These are phyloP conservation scores for Tachina fera DNA, from an alignment of 2,888 invertebrate species.

Conservation along the genomic window DNA sequence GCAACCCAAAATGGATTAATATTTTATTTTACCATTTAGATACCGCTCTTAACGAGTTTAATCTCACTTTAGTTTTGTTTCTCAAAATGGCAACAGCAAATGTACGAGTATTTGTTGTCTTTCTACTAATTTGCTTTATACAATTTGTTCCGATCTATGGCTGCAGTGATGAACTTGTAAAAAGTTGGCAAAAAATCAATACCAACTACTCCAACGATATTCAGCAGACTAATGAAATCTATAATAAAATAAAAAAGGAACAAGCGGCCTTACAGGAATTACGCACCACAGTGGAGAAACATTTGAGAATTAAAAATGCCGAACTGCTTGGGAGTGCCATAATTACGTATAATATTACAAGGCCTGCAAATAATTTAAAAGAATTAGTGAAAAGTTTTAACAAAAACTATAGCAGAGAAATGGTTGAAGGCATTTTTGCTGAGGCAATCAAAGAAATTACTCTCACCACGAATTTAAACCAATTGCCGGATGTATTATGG, in stretches of 20 bases:
- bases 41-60: background rate
- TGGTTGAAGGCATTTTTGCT: conserved; percentile 39
- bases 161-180: background rate
- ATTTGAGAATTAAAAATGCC: conserved; percentile 47
- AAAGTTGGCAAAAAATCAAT: conserved; percentile 30
- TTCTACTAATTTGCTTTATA: conserved; percentile 8
- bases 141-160: background rate
- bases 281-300: conserved; percentile 20
- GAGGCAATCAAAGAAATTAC: conserved; percentile 21
- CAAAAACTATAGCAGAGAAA: background rate
- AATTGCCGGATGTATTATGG: conserved; percentile 35
- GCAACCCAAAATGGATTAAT: conserved; percentile 6
- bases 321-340: conserved; percentile 25
- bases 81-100: conserved; percentile 31
- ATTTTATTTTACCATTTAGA: background rate
- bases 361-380: background rate
- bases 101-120: background rate
- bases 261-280: conserved; percentile 36
- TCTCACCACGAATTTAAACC: background rate
- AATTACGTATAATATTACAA: background rate
- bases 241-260: conserved; percentile 18
- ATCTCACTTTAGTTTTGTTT: conserved; percentile 12
- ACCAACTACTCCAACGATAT: conserved; percentile 38
- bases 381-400: conserved; percentile 7
- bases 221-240: conserved; percentile 22